Conservation (phyloP, 1,140 invertebrate genomes). For the Macrobrachium rosenbergii region DNA sequence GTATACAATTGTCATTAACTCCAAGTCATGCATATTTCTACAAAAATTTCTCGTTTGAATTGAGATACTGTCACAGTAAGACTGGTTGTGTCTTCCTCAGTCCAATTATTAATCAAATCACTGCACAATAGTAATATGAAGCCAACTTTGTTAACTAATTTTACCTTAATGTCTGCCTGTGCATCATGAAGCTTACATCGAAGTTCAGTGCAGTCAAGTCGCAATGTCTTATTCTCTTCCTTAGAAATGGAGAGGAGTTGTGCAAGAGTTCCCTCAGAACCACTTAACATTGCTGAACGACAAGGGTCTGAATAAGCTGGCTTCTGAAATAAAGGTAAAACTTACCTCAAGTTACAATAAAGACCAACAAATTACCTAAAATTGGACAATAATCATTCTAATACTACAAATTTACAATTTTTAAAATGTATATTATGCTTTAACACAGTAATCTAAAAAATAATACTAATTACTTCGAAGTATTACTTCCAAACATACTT, state of each 20-base stretch:
- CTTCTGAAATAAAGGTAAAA: not conserved
- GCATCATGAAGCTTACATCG: slow-evolving; percentile 81
- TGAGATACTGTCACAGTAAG: too few species aligned
- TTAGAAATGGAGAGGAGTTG: slow-evolving; percentile 70
- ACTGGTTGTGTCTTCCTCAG: not conserved
- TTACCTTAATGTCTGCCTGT: slow-evolving; percentile 80
- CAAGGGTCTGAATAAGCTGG: slow-evolving; percentile 72
- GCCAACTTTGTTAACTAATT: too few species aligned
- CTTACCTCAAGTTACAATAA: not conserved
- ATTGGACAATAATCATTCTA: too few species aligned
- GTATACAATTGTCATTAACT: too few species aligned
- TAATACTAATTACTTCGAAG: too few species aligned
- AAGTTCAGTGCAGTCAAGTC: slow-evolving; percentile 79
- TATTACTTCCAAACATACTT: too few species aligned
- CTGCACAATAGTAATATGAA: slow-evolving; percentile 61
- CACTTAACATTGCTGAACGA: slow-evolving; percentile 70
- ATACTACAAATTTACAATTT: too few species aligned
- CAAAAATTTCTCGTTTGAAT: too few species aligned
- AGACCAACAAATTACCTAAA: too few species aligned
- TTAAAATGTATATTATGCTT: too few species aligned
- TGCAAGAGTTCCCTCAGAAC: slow-evolving; percentile 55
- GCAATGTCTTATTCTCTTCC: slow-evolving; percentile 79
- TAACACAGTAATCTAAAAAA: too few species aligned
- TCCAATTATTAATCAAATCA: not conserved
- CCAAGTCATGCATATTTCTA: too few species aligned